phyloP scores from a whole-genome alignment of 2,888 invertebrate species.

The Girardia tigrina region DNA sequence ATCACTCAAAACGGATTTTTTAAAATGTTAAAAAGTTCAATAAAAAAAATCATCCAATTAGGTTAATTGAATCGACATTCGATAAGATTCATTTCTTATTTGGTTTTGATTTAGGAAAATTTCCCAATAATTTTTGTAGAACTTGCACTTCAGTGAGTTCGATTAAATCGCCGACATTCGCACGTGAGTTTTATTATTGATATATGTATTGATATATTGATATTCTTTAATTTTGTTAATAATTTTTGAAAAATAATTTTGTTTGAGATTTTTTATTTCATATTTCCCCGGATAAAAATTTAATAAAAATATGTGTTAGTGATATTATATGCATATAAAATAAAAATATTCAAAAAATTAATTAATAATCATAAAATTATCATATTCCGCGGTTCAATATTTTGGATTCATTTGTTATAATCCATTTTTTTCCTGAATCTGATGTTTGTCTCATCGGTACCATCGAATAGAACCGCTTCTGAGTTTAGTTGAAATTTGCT shows the following conservation, averaged over 20 bases:
- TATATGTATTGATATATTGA: not conserved
- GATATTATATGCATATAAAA: too few relatives aligned
- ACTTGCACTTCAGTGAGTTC: not conserved
- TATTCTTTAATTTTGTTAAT: not conserved
- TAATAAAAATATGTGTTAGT: too few relatives aligned
- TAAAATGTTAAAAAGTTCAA: conserved; percentile 9
- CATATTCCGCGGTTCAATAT: too few relatives aligned
- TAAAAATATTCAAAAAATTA: too few relatives aligned
- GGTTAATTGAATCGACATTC: not conserved
- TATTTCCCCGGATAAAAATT: too few relatives aligned
- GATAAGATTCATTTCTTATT: not conserved
- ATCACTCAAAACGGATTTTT: not conserved
- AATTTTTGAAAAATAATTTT: not conserved
- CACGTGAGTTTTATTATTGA: not conserved
- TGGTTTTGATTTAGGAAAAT: not conserved
- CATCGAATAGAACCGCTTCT: too few relatives aligned
- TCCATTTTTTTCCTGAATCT: too few relatives aligned
- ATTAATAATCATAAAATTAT: too few relatives aligned
- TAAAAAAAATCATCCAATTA: not conserved
- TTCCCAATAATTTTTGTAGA: not conserved
- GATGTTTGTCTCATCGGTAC: too few relatives aligned
- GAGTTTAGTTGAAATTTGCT: too few relatives aligned
- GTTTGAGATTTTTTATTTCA: too few relatives aligned
- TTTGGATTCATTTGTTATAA: too few relatives aligned
- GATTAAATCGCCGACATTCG: not conserved